Base-by-base conservation (phyloP, 2,888 invertebrate species). In the Melinopterus prodromus region DNA sequence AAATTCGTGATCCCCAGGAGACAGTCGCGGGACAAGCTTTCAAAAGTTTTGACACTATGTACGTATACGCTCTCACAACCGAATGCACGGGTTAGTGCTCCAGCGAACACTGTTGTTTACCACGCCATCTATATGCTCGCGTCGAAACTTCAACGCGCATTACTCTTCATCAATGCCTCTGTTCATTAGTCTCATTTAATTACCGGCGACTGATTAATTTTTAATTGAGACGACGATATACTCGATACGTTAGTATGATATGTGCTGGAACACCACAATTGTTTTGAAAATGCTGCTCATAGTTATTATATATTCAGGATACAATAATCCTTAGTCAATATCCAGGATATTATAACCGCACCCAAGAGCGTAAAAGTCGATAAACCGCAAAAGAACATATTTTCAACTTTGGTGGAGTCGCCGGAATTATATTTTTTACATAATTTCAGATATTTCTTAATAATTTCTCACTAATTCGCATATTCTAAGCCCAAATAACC, bases 131-230 rank as follows among this genome's bases (percentile, higher is more conserved):
- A 53, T 53, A 53, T 53, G 53, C 53, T 53, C 9, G 53, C 9
- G 2, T 53, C 53, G 53, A 53, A 53, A 53, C 53, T 53, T 53
- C 12, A 12, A 53, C 53, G 53, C 7, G 53, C 53, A 53, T 53
- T 53, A 53, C 53, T 53, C 53, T 53, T 53, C 53, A 53, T 53
- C 53, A 53, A 53, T 53, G 53, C 53, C 53, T 53, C 53, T 53
- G 3, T 53, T 53, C 53, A 53, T 53, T 53, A 53, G 12, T 12
- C 7, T 9, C 12, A 7, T 53, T 53, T 53, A 53, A 53, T 53
- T 12, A 53, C 53, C 53, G 12, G 53, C 53, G 53, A 53, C 12
- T 53, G 53, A 53, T 4, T 53, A 53, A 53, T 53, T 53, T 53
- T 53, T 53, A 53, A 53, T 53, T 53, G 5, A 53, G 9, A 53